phyloP scores from a whole-genome alignment of 2,113 vertebrate species.

The Amphiprion percula region DNA sequence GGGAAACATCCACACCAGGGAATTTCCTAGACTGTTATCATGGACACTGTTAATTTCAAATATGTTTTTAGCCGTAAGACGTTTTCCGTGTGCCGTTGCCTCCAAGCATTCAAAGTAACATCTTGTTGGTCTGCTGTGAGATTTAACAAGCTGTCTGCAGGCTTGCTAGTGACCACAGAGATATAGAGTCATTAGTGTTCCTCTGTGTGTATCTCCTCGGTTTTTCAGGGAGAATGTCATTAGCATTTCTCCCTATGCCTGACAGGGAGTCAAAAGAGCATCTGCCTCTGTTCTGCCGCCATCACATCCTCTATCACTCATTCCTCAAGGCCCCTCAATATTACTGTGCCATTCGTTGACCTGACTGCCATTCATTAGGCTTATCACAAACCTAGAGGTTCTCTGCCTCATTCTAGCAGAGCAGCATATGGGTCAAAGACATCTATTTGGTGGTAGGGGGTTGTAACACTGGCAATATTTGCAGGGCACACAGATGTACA shows the following conservation, averaged over 20 bases:
- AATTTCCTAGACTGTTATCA: not conserved
- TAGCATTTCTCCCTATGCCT: conserved; percentile 62
- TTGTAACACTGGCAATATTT: conserved; percentile 34
- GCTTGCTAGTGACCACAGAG: conserved; percentile 55
- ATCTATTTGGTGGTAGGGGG: conserved; percentile 1
- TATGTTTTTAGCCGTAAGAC: conserved; percentile 41
- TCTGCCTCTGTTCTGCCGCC: conserved; percentile 56
- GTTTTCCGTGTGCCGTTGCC: conserved; percentile 30
- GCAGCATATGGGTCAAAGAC: conserved; percentile 39
- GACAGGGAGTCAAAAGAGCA: conserved; percentile 67
- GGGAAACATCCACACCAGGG: not conserved
- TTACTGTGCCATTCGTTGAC: conserved; percentile 34
- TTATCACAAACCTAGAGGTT: conserved; percentile 48
- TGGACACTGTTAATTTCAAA: conserved; percentile 34
- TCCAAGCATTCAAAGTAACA: conserved; percentile 46
- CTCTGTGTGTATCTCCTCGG: conserved; percentile 53
- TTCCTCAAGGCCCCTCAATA: conserved; percentile 40
- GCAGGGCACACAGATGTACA: conserved; percentile 28
- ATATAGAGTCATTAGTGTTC: conserved; percentile 66
- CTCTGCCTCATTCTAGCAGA: conserved; percentile 37
- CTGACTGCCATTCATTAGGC: conserved; percentile 46
- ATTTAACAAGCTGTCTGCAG: conserved; percentile 67
- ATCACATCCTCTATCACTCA: conserved; percentile 58
- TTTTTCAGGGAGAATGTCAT: conserved; percentile 64
- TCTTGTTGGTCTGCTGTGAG: conserved; percentile 59